phyloP scores from a whole-genome alignment of 2,888 invertebrate species.

The Thera obeliscata region DNA sequence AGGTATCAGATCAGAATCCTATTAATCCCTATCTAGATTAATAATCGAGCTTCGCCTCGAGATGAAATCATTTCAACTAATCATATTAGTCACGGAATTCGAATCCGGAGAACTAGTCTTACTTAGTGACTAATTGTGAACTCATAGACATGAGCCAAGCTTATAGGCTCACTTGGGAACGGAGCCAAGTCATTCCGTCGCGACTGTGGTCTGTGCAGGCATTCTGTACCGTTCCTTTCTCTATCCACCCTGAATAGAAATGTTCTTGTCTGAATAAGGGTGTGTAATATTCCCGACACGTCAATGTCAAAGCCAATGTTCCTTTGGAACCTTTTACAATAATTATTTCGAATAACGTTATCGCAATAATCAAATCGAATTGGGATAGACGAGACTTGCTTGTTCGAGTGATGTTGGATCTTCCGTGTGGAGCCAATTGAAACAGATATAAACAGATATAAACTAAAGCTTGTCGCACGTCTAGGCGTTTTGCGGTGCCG shows the following conservation, averaged over 20 bases:
- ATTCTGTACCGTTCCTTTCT: constrained; percentile 47
- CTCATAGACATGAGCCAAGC: constrained; percentile 16
- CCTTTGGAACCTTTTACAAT: neutral
- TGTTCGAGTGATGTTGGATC: no score
- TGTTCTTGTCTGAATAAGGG: constrained; percentile 37
- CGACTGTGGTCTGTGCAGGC: constrained; percentile 32
- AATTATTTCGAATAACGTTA: no score
- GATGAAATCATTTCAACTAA: constrained; percentile 30
- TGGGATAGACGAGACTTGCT: no score
- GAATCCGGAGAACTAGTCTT: constrained; percentile 31
- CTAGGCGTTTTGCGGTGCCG: no score
- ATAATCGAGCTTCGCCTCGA: constrained; percentile 6
- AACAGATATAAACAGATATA: no score
- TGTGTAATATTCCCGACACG: constrained; percentile 26
- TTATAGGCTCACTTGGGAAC: constrained; percentile 44
- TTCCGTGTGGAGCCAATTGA: no score
- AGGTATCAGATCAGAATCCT: constrained; percentile 17
- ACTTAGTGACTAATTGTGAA: constrained; percentile 29
- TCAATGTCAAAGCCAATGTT: neutral
- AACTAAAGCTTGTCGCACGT: no score
- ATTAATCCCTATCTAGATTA: constrained; percentile 10
- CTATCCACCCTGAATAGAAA: constrained; percentile 50
- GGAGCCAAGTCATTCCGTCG: constrained; percentile 49
- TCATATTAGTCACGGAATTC: constrained; percentile 33
- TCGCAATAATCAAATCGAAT: no score